Evolutionary conservation across 2,888 invertebrate genomes (phyloP).

Genomic region (Dromius quadrimaculatus): DNA sequence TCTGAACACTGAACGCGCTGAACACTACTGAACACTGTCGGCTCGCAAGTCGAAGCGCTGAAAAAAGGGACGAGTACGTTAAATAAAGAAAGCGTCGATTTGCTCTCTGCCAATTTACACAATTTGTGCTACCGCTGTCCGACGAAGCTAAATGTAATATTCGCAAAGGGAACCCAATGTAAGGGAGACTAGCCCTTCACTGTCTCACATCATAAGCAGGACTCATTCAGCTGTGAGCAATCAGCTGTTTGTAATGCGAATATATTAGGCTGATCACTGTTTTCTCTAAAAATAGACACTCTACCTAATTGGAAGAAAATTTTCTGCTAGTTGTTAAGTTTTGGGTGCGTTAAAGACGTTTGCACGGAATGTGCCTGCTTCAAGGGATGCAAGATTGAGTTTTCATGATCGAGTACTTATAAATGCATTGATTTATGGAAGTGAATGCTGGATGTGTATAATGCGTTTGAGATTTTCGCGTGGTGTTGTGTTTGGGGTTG

Average conservation of each 20-base stretch:
- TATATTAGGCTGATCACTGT: too few species aligned
- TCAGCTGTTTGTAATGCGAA: not conserved
- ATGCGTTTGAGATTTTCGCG: too few species aligned
- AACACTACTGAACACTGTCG: not conserved
- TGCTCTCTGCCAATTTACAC: constrained; percentile 49
- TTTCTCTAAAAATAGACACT: too few species aligned
- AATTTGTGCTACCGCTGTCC: constrained; percentile 42
- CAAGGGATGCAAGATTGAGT: too few species aligned
- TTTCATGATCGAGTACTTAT: too few species aligned
- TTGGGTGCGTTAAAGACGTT: too few species aligned
- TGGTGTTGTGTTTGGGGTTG: too few species aligned
- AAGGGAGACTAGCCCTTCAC: not conserved
- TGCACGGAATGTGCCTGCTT: too few species aligned
- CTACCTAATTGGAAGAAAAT: too few species aligned
- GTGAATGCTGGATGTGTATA: too few species aligned
- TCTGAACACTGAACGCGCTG: constrained; percentile 56
- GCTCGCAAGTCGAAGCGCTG: not conserved
- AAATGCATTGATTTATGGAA: too few species aligned
- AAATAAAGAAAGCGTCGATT: constrained; percentile 48
- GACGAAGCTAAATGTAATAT: constrained; percentile 33
- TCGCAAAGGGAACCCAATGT: constrained; percentile 12
- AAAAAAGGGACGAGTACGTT: constrained; percentile 37
- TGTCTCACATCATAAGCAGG: not conserved
- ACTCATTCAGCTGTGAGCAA: not conserved
- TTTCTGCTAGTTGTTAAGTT: too few species aligned